These are phyloP conservation scores for Hypotaenidia okinawae DNA, from an alignment of 2,797 vertebrate species.

Conservation along the genomic window DNA sequence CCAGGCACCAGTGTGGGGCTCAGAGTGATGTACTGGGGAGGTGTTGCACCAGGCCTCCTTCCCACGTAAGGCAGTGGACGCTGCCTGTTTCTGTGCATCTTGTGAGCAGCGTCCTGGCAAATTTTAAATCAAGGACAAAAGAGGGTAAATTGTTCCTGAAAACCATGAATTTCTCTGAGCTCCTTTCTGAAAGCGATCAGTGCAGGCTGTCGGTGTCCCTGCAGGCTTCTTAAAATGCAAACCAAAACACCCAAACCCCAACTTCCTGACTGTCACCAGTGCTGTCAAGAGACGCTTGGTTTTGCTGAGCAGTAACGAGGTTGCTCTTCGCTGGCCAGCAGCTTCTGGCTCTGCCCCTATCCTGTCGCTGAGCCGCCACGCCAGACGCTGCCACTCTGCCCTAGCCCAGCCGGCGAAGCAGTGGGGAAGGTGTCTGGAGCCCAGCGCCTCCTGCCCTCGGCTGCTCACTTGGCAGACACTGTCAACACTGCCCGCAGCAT, in stretches of 20 bases:
- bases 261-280: constrained; percentile 25
- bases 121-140: constrained; percentile 17
- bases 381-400: neutral
- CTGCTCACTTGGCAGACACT: neutral
- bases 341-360: neutral
- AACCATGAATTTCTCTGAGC: neutral
- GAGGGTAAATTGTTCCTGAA: neutral
- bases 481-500: neutral
- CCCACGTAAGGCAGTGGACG: neutral
- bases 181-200: neutral
- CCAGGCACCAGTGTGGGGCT: constrained; percentile 4
- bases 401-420: neutral
- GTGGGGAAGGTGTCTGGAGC: neutral
- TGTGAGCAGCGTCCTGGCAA: neutral
- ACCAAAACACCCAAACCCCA: constrained; percentile 23
- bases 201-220: neutral
- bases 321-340: neutral
- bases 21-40: neutral
- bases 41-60: neutral
- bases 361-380: neutral
- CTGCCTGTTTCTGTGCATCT: neutral
- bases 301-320: neutral
- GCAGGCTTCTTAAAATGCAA: constrained; percentile 42
- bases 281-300: neutral
- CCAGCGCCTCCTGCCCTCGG: neutral